Evolutionary conservation across 2,113 vertebrate species (phyloP).

Genomic region (Charina bottae): DNA sequence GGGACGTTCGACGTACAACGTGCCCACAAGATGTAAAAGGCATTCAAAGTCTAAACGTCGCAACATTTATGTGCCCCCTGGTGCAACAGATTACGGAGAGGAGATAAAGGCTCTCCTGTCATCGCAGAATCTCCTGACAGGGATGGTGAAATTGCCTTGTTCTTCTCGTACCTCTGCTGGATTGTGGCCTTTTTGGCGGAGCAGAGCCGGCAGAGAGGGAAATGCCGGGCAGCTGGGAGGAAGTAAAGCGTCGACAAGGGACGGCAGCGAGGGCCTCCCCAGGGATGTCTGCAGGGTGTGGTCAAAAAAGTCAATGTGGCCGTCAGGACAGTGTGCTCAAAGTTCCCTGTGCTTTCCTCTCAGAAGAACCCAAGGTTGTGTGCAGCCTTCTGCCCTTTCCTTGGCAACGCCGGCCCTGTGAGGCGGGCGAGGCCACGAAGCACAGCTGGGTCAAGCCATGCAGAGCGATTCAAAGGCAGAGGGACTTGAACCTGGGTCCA

Average conservation of each 20-base stretch:
- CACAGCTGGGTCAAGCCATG: too few species aligned
- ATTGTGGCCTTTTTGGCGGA: conserved; percentile 53
- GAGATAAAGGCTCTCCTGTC: conserved; percentile 57
- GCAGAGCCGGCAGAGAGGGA: conserved; percentile 12
- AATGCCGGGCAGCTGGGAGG: conserved; percentile 22
- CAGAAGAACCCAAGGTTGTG: too few species aligned
- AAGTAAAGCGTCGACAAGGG: conserved; percentile 31
- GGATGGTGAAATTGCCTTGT: background rate
- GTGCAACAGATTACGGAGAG: conserved; percentile 66
- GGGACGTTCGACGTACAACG: conserved; percentile 69
- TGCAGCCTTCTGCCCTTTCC: too few species aligned
- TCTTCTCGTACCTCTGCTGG: conserved; percentile 61
- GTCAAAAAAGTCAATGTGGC: too few species aligned
- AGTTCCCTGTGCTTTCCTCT: too few species aligned
- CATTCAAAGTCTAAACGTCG: conserved; percentile 73
- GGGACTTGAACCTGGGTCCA: too few species aligned
- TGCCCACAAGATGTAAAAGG: conserved; percentile 66
- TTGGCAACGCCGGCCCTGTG: too few species aligned
- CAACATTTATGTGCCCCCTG: conserved; percentile 59
- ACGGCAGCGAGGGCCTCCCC: background rate
- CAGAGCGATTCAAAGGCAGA: too few species aligned
- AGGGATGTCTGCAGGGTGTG: too few species aligned
- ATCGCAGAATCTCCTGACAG: conserved; percentile 49
- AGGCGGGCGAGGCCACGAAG: too few species aligned
- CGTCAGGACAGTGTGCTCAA: too few species aligned